phyloP scores from a whole-genome alignment of 2,797 vertebrate genomes.

The Enteromius anoplus region DNA sequence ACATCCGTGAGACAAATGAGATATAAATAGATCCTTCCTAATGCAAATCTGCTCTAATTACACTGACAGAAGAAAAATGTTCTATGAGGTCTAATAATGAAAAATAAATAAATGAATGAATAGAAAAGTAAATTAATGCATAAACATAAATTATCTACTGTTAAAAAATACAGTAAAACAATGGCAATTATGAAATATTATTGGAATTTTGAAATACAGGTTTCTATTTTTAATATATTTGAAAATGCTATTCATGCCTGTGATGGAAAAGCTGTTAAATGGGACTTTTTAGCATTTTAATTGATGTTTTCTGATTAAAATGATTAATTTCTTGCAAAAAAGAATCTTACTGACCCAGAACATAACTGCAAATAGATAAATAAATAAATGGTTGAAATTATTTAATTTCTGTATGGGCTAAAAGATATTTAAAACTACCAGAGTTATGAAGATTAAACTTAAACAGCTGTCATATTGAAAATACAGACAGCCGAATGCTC shows the following conservation, averaged over 20 bases:
- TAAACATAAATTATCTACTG: background rate
- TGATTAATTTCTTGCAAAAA: background rate
- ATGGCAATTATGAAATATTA: background rate
- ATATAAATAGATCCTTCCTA: background rate
- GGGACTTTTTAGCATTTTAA: background rate
- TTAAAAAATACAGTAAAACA: background rate
- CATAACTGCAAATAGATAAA: background rate
- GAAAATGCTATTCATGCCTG: background rate
- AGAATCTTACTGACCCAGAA: background rate
- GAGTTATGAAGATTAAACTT: background rate
- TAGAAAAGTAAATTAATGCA: background rate
- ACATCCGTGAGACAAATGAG: background rate
- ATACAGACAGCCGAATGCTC: background rate
- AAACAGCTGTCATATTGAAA: background rate
- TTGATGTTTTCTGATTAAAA: background rate
- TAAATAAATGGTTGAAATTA: background rate
- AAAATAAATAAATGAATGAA: background rate
- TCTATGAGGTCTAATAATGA: background rate
- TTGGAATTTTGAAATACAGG: background rate
- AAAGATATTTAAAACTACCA: background rate
- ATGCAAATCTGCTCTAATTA: conserved; percentile 14
- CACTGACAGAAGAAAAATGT: background rate
- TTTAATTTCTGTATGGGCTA: background rate
- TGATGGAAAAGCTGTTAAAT: background rate
- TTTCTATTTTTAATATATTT: background rate